These are phyloP conservation scores for Potamarius usumacintae DNA, from an alignment of 2,113 vertebrate genomes.

Conservation along the genomic window DNA sequence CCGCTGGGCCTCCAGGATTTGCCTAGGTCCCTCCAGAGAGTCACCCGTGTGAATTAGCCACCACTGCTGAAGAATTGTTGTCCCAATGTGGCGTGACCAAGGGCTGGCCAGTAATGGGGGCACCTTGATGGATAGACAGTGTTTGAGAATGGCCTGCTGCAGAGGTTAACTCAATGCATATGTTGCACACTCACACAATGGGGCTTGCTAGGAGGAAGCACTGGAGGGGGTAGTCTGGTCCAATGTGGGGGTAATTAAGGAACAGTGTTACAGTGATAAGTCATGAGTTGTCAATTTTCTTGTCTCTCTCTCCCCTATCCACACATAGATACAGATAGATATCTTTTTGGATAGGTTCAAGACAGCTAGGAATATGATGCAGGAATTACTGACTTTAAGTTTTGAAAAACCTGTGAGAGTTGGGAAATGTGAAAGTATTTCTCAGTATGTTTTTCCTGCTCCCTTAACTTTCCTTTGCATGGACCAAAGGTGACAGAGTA, in stretches of 20 bases:
- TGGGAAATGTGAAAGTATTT: not conserved
- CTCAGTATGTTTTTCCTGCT: not conserved
- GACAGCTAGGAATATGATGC: not conserved
- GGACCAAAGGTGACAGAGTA: not conserved
- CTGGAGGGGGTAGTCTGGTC: slow-evolving; percentile 44
- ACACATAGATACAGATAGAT: not conserved
- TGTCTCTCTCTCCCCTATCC: slow-evolving; percentile 13
- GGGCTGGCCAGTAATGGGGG: slow-evolving; percentile 37
- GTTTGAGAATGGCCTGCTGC: slow-evolving; percentile 52
- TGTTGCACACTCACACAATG: slow-evolving; percentile 46
- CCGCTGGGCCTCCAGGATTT: slow-evolving; percentile 32
- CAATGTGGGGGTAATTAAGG: slow-evolving; percentile 50
- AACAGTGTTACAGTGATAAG: slow-evolving; percentile 41
- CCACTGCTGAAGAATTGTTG: slow-evolving; percentile 52
- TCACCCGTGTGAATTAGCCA: slow-evolving; percentile 54
- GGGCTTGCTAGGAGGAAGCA: slow-evolving; percentile 25
- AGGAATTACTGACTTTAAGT: not conserved
- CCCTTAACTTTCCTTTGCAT: not conserved
- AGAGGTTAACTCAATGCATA: slow-evolving; percentile 51
- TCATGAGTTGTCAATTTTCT: not conserved
- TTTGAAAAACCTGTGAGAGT: not conserved
- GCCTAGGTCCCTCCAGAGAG: slow-evolving; percentile 37
- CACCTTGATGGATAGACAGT: slow-evolving; percentile 60
- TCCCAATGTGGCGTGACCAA: slow-evolving; percentile 35
- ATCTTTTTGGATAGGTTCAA: not conserved